phyloP scores from a whole-genome alignment of 2,888 invertebrate genomes.

The Microctonus brassicae region DNA sequence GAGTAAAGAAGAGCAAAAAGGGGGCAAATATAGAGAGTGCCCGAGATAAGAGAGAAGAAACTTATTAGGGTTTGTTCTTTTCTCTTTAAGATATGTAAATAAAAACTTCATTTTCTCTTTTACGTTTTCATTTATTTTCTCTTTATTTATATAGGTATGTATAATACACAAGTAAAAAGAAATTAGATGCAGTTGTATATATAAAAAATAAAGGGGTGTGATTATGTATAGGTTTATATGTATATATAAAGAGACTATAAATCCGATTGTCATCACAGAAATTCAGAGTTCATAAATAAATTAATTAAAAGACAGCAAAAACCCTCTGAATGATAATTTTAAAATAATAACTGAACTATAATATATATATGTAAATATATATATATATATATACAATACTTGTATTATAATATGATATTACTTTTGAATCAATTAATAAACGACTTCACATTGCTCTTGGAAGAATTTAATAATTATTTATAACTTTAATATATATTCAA shows the following conservation, averaged over 20 bases:
- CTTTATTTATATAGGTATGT: too few species aligned
- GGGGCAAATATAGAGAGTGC: not conserved
- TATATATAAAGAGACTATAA: constrained; percentile 13
- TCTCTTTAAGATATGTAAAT: constrained; percentile 7
- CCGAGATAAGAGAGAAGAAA: constrained; percentile 44
- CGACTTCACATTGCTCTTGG: too few species aligned
- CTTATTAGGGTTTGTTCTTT: constrained; percentile 59
- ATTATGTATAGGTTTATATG: constrained; percentile 4
- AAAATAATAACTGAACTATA: constrained; percentile 56
- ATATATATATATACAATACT: not conserved
- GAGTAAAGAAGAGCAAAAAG: not conserved
- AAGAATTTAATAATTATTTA: too few species aligned
- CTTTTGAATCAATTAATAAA: too few species aligned
- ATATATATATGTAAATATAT: not conserved
- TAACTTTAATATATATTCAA: too few species aligned
- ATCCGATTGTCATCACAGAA: constrained; percentile 27
- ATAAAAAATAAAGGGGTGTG: constrained; percentile 11
- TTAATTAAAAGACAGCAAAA: constrained; percentile 60
- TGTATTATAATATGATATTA: too few species aligned
- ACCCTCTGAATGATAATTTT: constrained; percentile 62
- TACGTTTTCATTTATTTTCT: not conserved
- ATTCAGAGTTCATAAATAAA: constrained; percentile 64
- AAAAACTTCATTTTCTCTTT: not conserved
- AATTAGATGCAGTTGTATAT: not conserved
- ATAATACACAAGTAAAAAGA: not conserved